A percentile compares a stretch with the other conserved stretches of the same genome.
Conservation (phyloP, 1,140 invertebrate species). For the Andricus grossulariae region DNA sequence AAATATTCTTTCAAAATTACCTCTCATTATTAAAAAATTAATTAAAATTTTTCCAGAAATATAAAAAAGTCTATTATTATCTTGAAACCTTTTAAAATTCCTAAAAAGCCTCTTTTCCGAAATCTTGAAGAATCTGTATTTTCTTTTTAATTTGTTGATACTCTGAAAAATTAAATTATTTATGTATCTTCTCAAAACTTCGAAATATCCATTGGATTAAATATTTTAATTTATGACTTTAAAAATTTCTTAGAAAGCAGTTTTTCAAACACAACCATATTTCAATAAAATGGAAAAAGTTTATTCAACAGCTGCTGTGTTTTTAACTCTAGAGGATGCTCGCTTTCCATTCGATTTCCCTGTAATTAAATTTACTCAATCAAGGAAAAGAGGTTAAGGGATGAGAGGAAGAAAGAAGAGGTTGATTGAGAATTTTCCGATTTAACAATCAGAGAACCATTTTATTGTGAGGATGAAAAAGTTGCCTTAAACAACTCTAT, state of each 20-base stretch:
- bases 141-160: no score
- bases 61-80: no score
- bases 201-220: no score
- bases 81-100: no score
- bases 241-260: neutral
- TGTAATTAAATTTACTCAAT: conserved; percentile 16
- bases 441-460: neutral
- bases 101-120: no score
- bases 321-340: neutral
- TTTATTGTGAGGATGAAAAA: neutral
- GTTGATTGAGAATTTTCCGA: conserved; percentile 6
- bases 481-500: neutral
- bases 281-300: neutral
- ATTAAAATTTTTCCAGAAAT: no score
- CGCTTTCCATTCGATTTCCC: conserved; percentile 2
- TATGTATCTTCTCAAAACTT: no score
- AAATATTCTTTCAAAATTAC: no score
- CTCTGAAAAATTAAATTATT: no score
- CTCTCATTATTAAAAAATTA: no score
- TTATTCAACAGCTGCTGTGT: conserved; percentile 2
- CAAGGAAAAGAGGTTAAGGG: neutral
- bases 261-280: neutral
- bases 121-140: no score
- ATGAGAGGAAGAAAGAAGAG: neutral
- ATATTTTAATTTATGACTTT: neutral